Percentiles rank a stretch among this genome's conserved stretches.
Conservation (phyloP, 2,888 invertebrate genomes). For the Stenichneumon culpator region DNA sequence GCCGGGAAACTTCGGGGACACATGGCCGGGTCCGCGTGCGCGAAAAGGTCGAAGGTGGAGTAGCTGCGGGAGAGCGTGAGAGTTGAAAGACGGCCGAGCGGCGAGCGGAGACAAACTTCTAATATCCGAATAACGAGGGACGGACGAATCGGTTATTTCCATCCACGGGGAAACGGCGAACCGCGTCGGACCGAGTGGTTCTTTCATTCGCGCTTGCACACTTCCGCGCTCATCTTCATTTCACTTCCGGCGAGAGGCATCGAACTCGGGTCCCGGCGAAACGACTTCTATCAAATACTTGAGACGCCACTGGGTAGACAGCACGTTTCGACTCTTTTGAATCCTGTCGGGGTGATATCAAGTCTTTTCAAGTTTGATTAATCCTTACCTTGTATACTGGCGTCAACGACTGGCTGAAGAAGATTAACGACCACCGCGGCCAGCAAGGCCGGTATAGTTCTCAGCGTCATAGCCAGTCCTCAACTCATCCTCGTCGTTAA, state of each 20-base stretch:
- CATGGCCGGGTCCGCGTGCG: neutral
- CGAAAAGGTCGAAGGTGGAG: slow-evolving; percentile 8
- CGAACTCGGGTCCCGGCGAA: too few species aligned
- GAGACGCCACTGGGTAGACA: neutral
- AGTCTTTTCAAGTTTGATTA: slow-evolving; percentile 1
- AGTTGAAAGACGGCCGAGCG: neutral
- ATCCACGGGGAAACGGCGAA: slow-evolving; percentile 8
- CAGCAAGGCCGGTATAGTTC: slow-evolving; percentile 82
- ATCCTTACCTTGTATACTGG: slow-evolving; percentile 64
- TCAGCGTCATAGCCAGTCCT: slow-evolving; percentile 82
- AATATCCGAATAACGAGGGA: slow-evolving; percentile 27
- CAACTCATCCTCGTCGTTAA: slow-evolving; percentile 81
- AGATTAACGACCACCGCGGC: slow-evolving; percentile 82
- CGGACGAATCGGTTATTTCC: slow-evolving; percentile 10
- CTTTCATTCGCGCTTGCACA: slow-evolving; percentile 10
- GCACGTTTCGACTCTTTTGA: neutral
- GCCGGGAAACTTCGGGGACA: neutral
- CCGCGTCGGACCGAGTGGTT: slow-evolving; percentile 11
- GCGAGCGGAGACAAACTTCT: slow-evolving; percentile 33
- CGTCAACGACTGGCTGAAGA: slow-evolving; percentile 70
- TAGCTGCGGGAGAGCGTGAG: neutral
- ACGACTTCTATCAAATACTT: neutral
- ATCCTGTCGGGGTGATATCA: neutral
- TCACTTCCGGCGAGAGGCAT: neutral
- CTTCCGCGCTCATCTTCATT: slow-evolving; percentile 1